phyloP scores from a whole-genome alignment of 2,888 invertebrate species.

The Nomada goodeniana region DNA sequence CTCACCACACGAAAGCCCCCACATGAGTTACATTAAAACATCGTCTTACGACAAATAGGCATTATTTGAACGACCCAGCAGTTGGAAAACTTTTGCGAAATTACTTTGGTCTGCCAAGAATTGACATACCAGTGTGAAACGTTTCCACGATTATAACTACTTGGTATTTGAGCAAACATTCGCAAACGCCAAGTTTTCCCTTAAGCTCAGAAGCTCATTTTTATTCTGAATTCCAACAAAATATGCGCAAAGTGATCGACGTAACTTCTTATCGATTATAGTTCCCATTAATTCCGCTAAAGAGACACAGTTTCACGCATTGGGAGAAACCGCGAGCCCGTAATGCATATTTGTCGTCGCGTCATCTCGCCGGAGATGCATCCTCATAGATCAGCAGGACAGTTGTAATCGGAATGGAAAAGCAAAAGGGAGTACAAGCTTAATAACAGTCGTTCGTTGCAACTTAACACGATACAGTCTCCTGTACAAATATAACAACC shows the following conservation, averaged over 20 bases:
- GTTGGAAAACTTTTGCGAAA: too few species aligned
- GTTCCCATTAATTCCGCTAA: background rate
- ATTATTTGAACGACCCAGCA: slow-evolving; percentile 13
- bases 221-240: too few species aligned
- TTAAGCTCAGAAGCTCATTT: too few species aligned
- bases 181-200: too few species aligned
- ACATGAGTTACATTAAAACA: slow-evolving; percentile 1
- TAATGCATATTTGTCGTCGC: slow-evolving; percentile 46
- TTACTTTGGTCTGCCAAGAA: too few species aligned
- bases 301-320: too few species aligned
- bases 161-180: too few species aligned
- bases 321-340: slow-evolving; percentile 10
- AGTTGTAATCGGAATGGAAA: slow-evolving; percentile 14
- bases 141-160: too few species aligned
- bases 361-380: background rate
- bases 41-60: slow-evolving; percentile 35
- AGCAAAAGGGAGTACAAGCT: background rate
- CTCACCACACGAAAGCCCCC: background rate
- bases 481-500: slow-evolving; percentile 3
- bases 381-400: slow-evolving; percentile 21
- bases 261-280: background rate
- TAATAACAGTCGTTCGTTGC: slow-evolving; percentile 23
- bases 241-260: background rate
- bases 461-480: background rate
- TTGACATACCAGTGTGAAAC: too few species aligned